A percentile compares a stretch with the other conserved stretches of the same genome.
These are phyloP conservation scores for Enteromius paludinosus DNA, from an alignment of 2,797 vertebrate genomes.

Conservation along the genomic window DNA sequence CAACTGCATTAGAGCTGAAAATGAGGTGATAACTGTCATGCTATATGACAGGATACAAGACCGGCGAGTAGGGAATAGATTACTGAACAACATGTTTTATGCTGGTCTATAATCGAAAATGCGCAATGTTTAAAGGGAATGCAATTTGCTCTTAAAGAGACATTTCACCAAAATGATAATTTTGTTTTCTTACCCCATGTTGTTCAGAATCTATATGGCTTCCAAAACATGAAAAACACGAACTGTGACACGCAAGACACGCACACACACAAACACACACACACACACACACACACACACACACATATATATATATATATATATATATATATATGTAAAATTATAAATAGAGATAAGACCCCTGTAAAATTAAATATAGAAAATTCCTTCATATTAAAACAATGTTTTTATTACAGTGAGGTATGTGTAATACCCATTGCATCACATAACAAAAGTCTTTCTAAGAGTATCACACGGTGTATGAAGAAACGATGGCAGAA, in stretches of 20 bases:
- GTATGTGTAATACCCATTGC: neutral
- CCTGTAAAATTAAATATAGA: neutral
- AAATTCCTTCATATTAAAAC: neutral
- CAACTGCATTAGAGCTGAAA: slow-evolving; percentile 65
- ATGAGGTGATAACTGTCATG: slow-evolving; percentile 31
- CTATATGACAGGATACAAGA: slow-evolving; percentile 10
- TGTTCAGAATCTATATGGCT: neutral
- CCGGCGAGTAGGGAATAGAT: neutral
- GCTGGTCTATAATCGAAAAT: slow-evolving; percentile 10
- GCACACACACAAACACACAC: no score
- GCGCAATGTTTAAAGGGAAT: neutral
- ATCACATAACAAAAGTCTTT: slow-evolving; percentile 4
- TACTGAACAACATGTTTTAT: slow-evolving; percentile 12
- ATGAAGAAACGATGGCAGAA: neutral
- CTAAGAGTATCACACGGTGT: neutral
- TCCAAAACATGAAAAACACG: neutral
- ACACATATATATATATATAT: no score
- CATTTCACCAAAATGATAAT: neutral
- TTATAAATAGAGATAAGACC: neutral
- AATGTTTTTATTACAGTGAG: neutral
- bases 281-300: no score
- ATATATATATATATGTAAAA: no score
- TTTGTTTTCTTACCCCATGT: neutral
- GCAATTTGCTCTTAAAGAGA: neutral
- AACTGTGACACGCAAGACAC: neutral